A percentile compares a stretch with the other conserved stretches of the same genome.
Evolutionary conservation across 2,113 vertebrate species (phyloP).

Genomic region (Antidorcas marsupialis): DNA sequence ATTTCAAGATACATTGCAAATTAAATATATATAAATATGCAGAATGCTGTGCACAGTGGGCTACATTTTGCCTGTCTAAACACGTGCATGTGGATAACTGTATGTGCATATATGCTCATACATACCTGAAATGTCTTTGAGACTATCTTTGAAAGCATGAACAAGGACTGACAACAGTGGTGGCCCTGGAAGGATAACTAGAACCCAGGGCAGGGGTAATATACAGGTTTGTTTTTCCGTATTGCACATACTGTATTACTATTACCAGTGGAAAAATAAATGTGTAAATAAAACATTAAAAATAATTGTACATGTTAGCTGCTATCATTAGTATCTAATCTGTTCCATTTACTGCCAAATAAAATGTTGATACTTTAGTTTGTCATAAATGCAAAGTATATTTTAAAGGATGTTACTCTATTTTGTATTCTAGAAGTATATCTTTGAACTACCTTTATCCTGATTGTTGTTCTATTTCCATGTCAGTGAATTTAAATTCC

Average conservation of each 20-base stretch:
- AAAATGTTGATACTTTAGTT: neutral
- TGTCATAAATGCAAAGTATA: neutral
- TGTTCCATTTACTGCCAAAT: neutral
- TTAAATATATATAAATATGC: neutral
- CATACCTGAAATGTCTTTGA: neutral
- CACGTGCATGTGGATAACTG: neutral
- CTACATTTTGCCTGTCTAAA: neutral
- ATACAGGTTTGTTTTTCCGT: neutral
- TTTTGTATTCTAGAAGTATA: neutral
- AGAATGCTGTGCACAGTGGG: neutral
- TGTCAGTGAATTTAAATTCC: constrained; percentile 26
- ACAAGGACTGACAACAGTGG: neutral
- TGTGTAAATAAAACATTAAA: neutral
- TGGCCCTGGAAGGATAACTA: neutral
- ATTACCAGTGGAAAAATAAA: neutral
- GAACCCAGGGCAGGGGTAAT: neutral
- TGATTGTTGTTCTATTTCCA: constrained; percentile 11
- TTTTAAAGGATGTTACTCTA: neutral
- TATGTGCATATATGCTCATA: neutral
- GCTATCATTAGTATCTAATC: neutral
- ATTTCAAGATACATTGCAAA: neutral
- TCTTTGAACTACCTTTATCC: constrained; percentile 22
- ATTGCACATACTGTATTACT: neutral
- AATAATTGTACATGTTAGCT: neutral
- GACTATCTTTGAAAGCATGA: neutral